These are phyloP conservation scores for Eudasyphora cyanicolor DNA, from an alignment of 2,888 invertebrate species.

Conservation along the genomic window DNA sequence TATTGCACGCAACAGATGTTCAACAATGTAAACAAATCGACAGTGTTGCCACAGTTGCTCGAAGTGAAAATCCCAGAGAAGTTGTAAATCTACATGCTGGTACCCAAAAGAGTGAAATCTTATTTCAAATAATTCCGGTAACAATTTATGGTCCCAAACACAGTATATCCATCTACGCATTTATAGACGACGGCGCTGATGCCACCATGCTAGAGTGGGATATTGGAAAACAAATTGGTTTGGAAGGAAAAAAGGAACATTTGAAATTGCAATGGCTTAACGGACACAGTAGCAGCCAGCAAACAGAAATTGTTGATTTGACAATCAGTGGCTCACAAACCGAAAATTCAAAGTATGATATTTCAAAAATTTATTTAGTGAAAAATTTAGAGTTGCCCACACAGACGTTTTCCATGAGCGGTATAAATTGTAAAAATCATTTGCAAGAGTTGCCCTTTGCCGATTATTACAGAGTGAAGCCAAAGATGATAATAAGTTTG, in stretches of 20 bases:
- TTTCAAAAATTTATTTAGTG: constrained; percentile 8
- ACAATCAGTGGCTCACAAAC: constrained; percentile 8
- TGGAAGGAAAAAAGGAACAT: neutral
- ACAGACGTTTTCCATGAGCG: constrained; percentile 14
- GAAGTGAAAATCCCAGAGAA: constrained; percentile 15
- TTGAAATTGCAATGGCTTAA: constrained; percentile 47
- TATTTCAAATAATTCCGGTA: constrained; percentile 51
- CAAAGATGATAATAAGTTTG: constrained; percentile 50
- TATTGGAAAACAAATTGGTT: constrained; percentile 15
- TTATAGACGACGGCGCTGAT: constrained; percentile 44
- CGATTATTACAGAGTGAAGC: constrained; percentile 31
- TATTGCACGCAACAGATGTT: constrained; percentile 22
- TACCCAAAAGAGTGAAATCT: neutral
- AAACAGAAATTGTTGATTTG: constrained; percentile 8
- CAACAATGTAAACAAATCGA: constrained; percentile 19
- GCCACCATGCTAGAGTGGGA: constrained; percentile 35
- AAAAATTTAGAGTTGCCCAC: constrained; percentile 25
- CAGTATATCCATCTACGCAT: constrained; percentile 17
- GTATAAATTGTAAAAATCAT: neutral
- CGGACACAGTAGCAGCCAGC: constrained; percentile 18
- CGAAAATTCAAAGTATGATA: neutral
- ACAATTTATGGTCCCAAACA: constrained; percentile 28
- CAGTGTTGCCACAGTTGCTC: neutral
- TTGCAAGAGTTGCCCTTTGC: neutral
- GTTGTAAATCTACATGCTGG: neutral